Conservation (phyloP, 2,888 invertebrate species). For the Camptogramma bilineatum region DNA sequence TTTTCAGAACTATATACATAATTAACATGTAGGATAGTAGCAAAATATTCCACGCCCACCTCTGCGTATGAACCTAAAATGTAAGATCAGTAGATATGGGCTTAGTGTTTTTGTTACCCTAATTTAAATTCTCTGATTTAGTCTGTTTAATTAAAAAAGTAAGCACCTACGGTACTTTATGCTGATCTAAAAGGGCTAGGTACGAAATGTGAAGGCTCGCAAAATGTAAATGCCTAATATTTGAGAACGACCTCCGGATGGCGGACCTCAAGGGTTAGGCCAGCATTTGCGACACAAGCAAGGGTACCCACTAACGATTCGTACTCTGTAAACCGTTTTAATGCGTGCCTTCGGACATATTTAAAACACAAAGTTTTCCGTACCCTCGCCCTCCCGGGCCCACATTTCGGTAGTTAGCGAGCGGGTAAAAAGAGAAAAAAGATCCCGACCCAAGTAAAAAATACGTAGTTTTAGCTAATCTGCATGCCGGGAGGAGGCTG, state of each 20-base stretch:
- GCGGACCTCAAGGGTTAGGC: conserved; percentile 26
- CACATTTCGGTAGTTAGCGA: conserved; percentile 82
- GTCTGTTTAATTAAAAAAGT: conserved; percentile 2
- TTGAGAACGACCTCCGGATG: conserved; percentile 25
- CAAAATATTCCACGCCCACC: neutral
- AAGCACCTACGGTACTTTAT: conserved; percentile 3
- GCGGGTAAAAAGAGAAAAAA: conserved; percentile 67
- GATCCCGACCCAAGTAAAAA: conserved; percentile 83
- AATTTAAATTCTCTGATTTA: neutral
- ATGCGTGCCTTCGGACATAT: conserved; percentile 84
- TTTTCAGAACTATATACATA: too few species aligned
- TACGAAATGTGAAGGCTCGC: conserved; percentile 25
- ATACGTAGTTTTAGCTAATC: conserved; percentile 89
- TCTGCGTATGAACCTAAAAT: neutral
- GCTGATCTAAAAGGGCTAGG: conserved; percentile 14
- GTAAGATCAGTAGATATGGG: neutral
- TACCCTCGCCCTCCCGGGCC: conserved; percentile 56
- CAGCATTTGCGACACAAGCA: conserved; percentile 43
- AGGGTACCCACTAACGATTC: conserved; percentile 71
- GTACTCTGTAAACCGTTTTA: conserved; percentile 78
- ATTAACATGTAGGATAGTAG: neutral
- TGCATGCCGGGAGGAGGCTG: conserved; percentile 74
- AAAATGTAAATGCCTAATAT: conserved; percentile 37
- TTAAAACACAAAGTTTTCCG: conserved; percentile 84
- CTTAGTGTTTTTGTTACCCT: neutral